Evolutionary conservation across 2,797 vertebrate genomes (phyloP), one percentile per base, ranked within the genome.

Genomic region (Myotis vivesi): DNA sequence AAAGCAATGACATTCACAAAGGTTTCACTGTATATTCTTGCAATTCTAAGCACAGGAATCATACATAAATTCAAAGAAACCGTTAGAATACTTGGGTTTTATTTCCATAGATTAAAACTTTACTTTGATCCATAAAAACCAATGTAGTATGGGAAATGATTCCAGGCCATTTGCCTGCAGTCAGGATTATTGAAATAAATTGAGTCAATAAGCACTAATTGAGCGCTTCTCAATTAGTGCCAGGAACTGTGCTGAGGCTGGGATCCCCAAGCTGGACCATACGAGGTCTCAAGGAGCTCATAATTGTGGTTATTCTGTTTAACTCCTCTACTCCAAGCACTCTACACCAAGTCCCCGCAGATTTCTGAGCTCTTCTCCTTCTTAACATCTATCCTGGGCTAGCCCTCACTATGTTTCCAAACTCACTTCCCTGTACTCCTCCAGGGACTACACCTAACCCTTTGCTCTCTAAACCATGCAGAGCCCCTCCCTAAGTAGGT

Each of bases 61-160:
- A 94, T 59, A 84, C n/a, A 92, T 90, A 92, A 73, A 95, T 92
- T 93, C 68, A 92, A 91, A 93, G 80, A 92, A 85, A 66, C n/a
- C 69, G 22, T 89, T 94, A 92, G 51, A 91, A 93, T 95, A 94
- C 33, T 81, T 36, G 59, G 22, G 38, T 72, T 86, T 96, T 95
- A 91, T 92, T 96, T 93, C 41, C 51, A 92, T 86, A 87, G 73
- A 95, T 94, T 86, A 92, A 95, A 95, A 94, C 17, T 89, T 87
- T 36, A 94, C 30, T 87, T 85, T 36, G 80, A 91, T 80, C 66
- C 75, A 36, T 46, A 81, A 93, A 90, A 90, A 88, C 53, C 8
- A 28, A 41, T 30, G 44, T 68, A 38, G 23, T 83, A 19, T 86
- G 23, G 69, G 79, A 85, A 93, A 89, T 51, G 12, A 19, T 94